Evolutionary conservation across 2,797 vertebrate species (phyloP), one percentile per base, ranked within the genome.

Genomic region (Tragelaphus eurycerus): DNA sequence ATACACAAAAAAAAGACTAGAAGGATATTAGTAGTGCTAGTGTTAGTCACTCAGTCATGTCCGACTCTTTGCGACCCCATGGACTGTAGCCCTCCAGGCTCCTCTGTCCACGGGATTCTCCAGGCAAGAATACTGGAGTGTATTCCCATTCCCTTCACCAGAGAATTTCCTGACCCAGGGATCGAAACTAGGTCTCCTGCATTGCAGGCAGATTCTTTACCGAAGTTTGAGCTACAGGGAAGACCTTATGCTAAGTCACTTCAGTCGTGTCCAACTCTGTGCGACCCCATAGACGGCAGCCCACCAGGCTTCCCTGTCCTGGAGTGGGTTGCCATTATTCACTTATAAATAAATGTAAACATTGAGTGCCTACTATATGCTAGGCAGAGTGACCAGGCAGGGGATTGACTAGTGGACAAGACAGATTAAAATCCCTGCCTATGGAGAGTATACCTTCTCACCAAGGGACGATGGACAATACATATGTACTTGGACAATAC

Each of bases 271-370:
- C 38, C 38, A 38, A 38, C 38, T 38, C 38, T 38, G 38, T 38
- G 38, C 38, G 38, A 38, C 38, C 38, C 38, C 38, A 38, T 38
- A 38, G 38, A 38, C 38, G 38, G 38, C 38, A 38, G 38, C 38
- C 38, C 38, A 38, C 38, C 38, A 38, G 38, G 38, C 38, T 38
- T 38, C 38, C 38, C 38, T 38, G 38, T 38, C 38, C 38, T 38
- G 38, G 38, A 38, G 38, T 38, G 38, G 38, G 38, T 38, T 38
- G 38, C 38, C 38, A 67, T 59, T 94, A 94, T 48, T 90, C 13
- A 90, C 38, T 85, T 90, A 91, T 16, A 93, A 62, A 79, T 88
- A 90, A 67, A 60, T 62, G 16, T 52, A 95, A 74, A 89, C 89
- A 59, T 11, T 78, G 43, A 79, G n/a, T 86, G 34, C 6, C 67